Conservation (phyloP, 2,113 vertebrate genomes). For the Collichthys lucidus region DNA sequence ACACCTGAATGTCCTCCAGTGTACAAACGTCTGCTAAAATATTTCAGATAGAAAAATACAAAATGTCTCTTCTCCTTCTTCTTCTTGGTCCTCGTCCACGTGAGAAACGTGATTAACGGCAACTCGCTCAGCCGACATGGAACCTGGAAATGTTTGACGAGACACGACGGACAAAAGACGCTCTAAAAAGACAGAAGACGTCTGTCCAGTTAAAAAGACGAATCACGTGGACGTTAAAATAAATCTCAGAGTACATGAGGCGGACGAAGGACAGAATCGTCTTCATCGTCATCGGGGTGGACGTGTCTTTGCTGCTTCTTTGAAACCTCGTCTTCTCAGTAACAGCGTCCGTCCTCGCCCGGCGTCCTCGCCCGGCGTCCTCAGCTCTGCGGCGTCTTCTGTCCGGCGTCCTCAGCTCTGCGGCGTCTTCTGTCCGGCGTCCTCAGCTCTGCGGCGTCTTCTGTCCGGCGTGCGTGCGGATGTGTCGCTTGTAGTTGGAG, state of each 20-base stretch:
- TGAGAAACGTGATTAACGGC: not conserved
- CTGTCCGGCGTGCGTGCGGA: constrained; percentile 41
- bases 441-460: constrained; percentile 32
- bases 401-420: constrained; percentile 16
- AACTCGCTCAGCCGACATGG: not conserved
- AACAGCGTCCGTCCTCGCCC: not conserved
- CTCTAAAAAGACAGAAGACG: too few relatives aligned
- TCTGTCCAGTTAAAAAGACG: not conserved
- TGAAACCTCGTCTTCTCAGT: not conserved
- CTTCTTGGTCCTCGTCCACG: not conserved
- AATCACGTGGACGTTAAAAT: not conserved
- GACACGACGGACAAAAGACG: too few relatives aligned
- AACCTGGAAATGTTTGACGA: not conserved
- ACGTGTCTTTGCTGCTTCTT: not conserved
- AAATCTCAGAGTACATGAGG: not conserved
- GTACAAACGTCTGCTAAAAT: constrained; percentile 1
- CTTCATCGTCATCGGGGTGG: not conserved
- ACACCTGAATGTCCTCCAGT: not conserved
- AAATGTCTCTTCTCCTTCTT: not conserved
- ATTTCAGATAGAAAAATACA: constrained; percentile 7
- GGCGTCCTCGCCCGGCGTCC: constrained; percentile 1
- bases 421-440: not conserved
- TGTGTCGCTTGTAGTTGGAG: constrained; percentile 69
- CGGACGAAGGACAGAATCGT: too few relatives aligned
- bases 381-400: too few relatives aligned